Conservation (phyloP, 2,888 invertebrate genomes). For the Taphrorychus bicolor region DNA sequence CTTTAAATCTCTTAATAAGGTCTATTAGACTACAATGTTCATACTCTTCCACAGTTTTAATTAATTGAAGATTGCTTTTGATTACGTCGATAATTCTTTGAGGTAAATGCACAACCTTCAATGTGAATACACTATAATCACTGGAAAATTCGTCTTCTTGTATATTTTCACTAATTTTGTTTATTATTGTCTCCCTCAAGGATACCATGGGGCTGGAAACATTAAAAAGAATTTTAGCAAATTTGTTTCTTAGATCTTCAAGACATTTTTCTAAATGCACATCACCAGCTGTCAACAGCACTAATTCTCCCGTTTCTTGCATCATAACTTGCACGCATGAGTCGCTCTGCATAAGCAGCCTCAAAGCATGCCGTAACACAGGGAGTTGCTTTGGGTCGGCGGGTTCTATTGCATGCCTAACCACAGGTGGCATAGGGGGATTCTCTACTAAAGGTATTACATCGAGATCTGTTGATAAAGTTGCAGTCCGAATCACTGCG, state of each 20-base stretch:
- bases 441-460: slow-evolving; percentile 91
- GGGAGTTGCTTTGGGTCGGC: slow-evolving; percentile 80
- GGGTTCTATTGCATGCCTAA: slow-evolving; percentile 94
- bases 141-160: slow-evolving; percentile 41
- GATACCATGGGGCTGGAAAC: slow-evolving; percentile 97
- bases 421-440: slow-evolving; percentile 80
- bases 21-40: slow-evolving; percentile 52
- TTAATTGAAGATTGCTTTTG: slow-evolving; percentile 72
- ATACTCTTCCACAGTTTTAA: slow-evolving; percentile 67
- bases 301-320: slow-evolving; percentile 94
- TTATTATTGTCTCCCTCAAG: slow-evolving; percentile 91
- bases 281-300: slow-evolving; percentile 94
- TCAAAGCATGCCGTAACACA: slow-evolving; percentile 76
- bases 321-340: slow-evolving; percentile 90
- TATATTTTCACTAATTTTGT: slow-evolving; percentile 70
- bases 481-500: slow-evolving; percentile 87
- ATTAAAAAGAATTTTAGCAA: slow-evolving; percentile 85
- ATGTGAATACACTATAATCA: slow-evolving; percentile 63
- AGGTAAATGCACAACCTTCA: slow-evolving; percentile 82
- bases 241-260: slow-evolving; percentile 83
- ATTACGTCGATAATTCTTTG: slow-evolving; percentile 72
- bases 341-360: slow-evolving; percentile 91
- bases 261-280: slow-evolving; percentile 96
- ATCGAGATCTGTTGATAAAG: slow-evolving; percentile 79
- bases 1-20: slow-evolving; percentile 43